These are phyloP conservation scores for Melinaea menophilus DNA, from an alignment of 2,888 invertebrate genomes.

Conservation along the genomic window DNA sequence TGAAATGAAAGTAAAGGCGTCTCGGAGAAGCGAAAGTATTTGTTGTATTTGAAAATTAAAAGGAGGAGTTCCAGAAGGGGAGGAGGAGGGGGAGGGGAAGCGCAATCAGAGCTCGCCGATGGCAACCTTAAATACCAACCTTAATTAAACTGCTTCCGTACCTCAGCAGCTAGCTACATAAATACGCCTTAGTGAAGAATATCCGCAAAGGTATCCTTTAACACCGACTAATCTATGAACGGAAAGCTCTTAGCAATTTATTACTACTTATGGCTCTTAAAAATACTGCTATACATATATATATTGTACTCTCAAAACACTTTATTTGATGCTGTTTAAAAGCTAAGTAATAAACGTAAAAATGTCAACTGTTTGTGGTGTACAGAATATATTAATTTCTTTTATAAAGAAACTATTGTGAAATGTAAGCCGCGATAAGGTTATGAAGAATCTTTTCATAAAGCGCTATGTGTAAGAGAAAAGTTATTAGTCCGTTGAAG, in stretches of 20 bases:
- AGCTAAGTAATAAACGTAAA: background rate
- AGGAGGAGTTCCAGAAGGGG: slow-evolving; percentile 57
- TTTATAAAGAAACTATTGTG: too few relatives aligned
- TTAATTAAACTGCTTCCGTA: slow-evolving; percentile 76
- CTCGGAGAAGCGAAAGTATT: slow-evolving; percentile 55
- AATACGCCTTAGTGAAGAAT: slow-evolving; percentile 67
- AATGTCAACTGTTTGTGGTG: too few relatives aligned
- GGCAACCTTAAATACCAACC: slow-evolving; percentile 75
- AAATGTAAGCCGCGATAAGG: too few relatives aligned
- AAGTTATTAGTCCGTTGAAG: slow-evolving; percentile 22
- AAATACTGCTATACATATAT: too few relatives aligned
- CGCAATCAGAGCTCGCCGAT: slow-evolving; percentile 71
- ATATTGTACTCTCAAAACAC: too few relatives aligned
- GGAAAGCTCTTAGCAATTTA: slow-evolving; percentile 10
- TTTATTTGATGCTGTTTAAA: background rate
- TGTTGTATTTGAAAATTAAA: slow-evolving; percentile 75
- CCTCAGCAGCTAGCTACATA: slow-evolving; percentile 57
- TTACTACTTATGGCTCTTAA: too few relatives aligned
- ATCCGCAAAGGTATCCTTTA: slow-evolving; percentile 63
- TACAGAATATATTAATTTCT: too few relatives aligned
- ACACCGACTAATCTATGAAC: slow-evolving; percentile 36
- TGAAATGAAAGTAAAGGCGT: slow-evolving; percentile 37
- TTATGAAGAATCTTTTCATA: background rate
- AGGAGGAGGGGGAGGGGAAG: slow-evolving; percentile 49
- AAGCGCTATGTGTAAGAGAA: slow-evolving; percentile 13